phyloP scores from a whole-genome alignment of 1,140 invertebrate genomes.

The Eumaeus atala region DNA sequence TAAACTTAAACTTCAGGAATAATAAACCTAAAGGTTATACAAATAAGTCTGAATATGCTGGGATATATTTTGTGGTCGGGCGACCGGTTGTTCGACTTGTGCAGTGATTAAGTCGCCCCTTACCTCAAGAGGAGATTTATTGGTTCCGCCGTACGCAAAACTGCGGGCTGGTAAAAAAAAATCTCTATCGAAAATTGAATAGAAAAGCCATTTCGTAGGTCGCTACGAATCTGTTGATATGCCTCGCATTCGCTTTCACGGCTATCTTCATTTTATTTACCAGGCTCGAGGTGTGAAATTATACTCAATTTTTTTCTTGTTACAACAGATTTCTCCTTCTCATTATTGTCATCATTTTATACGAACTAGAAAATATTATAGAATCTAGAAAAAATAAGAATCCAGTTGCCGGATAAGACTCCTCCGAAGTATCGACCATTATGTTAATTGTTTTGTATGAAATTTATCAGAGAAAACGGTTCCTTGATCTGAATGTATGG shows the following conservation, averaged over 20 bases:
- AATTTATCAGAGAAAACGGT: too few species aligned
- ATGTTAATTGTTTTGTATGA: too few species aligned
- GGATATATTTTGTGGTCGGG: conserved; percentile 36
- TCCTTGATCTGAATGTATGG: too few species aligned
- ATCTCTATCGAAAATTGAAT: conserved; percentile 74
- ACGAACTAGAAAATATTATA: neutral
- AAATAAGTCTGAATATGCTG: conserved; percentile 21
- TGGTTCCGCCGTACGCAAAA: conserved; percentile 72
- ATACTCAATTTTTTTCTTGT: conserved; percentile 11
- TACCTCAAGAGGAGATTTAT: conserved; percentile 71
- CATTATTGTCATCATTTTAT: neutral
- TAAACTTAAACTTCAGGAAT: conserved; percentile 34
- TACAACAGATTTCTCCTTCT: conserved; percentile 1
- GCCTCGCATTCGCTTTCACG: conserved; percentile 51
- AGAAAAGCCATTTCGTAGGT: conserved; percentile 70
- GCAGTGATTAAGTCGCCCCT: conserved; percentile 69
- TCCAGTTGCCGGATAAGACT: too few species aligned
- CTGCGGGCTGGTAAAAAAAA: conserved; percentile 71
- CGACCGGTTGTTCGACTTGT: conserved; percentile 54
- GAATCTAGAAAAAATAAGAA: conserved; percentile 8
- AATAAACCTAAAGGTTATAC: conserved; percentile 32
- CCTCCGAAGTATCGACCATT: too few species aligned
- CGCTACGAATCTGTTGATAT: conserved; percentile 57
- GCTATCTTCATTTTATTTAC: conserved; percentile 62
- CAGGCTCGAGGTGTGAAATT: conserved; percentile 26